These are phyloP conservation scores for Catotricha subobsoleta DNA, from an alignment of 2,888 invertebrate genomes.

Conservation along the genomic window DNA sequence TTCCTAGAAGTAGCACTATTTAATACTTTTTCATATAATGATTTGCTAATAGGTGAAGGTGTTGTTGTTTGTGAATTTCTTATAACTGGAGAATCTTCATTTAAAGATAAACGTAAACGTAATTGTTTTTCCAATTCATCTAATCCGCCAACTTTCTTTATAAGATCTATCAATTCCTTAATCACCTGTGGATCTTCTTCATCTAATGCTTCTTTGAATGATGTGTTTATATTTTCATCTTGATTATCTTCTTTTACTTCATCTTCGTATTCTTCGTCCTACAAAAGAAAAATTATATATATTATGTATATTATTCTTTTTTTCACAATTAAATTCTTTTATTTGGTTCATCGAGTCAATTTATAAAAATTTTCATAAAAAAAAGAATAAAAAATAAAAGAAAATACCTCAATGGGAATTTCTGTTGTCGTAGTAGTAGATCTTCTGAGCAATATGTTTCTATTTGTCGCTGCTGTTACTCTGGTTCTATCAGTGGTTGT, in stretches of 20 bases:
- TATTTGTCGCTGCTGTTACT: slow-evolving; percentile 27
- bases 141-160: slow-evolving; percentile 74
- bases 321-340: too few species aligned
- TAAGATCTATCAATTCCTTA: slow-evolving; percentile 65
- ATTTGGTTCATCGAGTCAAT: too few species aligned
- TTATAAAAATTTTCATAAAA: too few species aligned
- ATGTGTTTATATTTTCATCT: slow-evolving; percentile 12
- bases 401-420: too few species aligned
- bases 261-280: slow-evolving; percentile 32
- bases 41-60: slow-evolving; percentile 54
- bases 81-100: slow-evolving; percentile 31
- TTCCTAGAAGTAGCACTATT: slow-evolving; percentile 20
- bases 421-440: slow-evolving; percentile 30
- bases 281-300: too few species aligned
- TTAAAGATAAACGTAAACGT: slow-evolving; percentile 30
- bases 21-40: slow-evolving; percentile 57
- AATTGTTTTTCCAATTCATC: slow-evolving; percentile 72
- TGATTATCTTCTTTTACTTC: slow-evolving; percentile 29
- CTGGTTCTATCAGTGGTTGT: slow-evolving; percentile 2
- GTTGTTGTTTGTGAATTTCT: slow-evolving; percentile 28
- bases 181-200: slow-evolving; percentile 40
- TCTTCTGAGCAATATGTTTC: slow-evolving; percentile 32
- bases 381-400: too few species aligned
- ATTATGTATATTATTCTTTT: too few species aligned
- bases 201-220: slow-evolving; percentile 10